Evolutionary conservation across 1,140 invertebrate species (phyloP), one percentile per base, ranked within the genome.

Genomic region (Drosophila watanabei): DNA sequence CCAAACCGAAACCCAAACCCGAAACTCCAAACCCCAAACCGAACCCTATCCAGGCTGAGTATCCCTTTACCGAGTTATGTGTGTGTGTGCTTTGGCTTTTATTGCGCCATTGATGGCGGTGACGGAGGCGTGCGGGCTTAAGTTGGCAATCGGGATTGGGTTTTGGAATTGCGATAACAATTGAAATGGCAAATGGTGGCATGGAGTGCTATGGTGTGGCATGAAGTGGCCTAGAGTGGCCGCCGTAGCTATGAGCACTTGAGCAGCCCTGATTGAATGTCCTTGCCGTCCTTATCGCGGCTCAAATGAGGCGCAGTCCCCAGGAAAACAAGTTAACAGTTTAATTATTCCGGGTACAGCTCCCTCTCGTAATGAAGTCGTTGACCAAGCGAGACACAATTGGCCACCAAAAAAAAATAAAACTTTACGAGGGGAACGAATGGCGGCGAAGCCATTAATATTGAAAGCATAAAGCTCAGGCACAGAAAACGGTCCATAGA

Each of bases 301-400:
- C 32, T 56, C 33, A 37, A 56, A 56, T 56, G 52, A 37, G 18
- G 33, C 52, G 20, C 52, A 37, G 33, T 24, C 48, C 24, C 28
- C 14, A 4, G 2, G 1, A 35, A 35, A 49, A 49, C 62, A 43
- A 69, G 35, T 49, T 73, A 60, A 58, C 66, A 48, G 70, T 72
- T 73, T 73, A 73, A 73, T 73, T 73, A 72, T 60, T 35, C 63
- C 58, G 14, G 37, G 56, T 18, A 43, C 14, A 30, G n/a, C 18
- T 1, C 43, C 6, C 18, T 9, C 14, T 13, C 41, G 11, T 33
- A 63, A 33, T 51, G 64, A 33, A 52, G 37, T 51, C 62, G 11
- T 39, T 28, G 45, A 33, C 28, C 66, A 65, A 52, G 68, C 68
- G 64, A 37, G 51, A 73, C 71, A 73, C 71, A 73, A 73, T 73